Evolutionary conservation across 64 coral and sea anemone genomes (phyloP).

Genomic region (Dendrophyllia cribrosa): DNA sequence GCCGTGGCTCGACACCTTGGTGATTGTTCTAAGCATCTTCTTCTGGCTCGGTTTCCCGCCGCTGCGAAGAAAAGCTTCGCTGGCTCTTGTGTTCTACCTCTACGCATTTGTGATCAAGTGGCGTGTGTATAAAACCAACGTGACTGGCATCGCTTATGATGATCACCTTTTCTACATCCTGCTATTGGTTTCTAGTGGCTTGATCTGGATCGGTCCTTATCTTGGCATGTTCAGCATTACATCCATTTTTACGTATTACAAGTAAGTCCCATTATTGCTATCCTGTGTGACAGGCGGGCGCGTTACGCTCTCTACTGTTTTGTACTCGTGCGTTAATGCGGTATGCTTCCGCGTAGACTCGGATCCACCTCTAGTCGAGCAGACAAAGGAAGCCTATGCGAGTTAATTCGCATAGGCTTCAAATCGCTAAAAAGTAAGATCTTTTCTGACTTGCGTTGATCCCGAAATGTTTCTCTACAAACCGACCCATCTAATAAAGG

Average conservation of each 20-base stretch:
- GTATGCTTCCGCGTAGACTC: no score
- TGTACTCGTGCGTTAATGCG: no score
- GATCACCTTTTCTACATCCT: slow-evolving; percentile 25
- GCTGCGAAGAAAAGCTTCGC: slow-evolving; percentile 9
- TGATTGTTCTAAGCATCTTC: slow-evolving; percentile 53
- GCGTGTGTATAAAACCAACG: slow-evolving; percentile 50
- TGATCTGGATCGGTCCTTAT: slow-evolving; percentile 60
- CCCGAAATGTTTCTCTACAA: no score
- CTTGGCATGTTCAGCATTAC: slow-evolving; percentile 55
- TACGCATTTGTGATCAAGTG: slow-evolving; percentile 69
- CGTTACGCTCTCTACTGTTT: no score
- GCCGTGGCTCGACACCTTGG: slow-evolving; percentile 12
- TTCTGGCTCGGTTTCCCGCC: slow-evolving; percentile 75
- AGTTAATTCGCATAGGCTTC: no score
- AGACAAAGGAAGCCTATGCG: no score
- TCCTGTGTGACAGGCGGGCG: no score
- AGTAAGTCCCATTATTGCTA: slow-evolving; percentile 23
- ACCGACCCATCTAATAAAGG: no score
- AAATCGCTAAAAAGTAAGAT: no score
- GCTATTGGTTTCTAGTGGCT: slow-evolving; percentile 33
- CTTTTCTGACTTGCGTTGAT: no score
- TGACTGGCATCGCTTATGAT: not conserved
- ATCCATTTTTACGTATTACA: slow-evolving; percentile 50
- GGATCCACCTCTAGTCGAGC: no score
- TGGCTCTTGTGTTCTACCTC: slow-evolving; percentile 54